A percentile compares a stretch with the other conserved stretches of the same genome.
phyloP scores from a whole-genome alignment of 2,113 vertebrate genomes.

The Sebastes fasciatus region DNA sequence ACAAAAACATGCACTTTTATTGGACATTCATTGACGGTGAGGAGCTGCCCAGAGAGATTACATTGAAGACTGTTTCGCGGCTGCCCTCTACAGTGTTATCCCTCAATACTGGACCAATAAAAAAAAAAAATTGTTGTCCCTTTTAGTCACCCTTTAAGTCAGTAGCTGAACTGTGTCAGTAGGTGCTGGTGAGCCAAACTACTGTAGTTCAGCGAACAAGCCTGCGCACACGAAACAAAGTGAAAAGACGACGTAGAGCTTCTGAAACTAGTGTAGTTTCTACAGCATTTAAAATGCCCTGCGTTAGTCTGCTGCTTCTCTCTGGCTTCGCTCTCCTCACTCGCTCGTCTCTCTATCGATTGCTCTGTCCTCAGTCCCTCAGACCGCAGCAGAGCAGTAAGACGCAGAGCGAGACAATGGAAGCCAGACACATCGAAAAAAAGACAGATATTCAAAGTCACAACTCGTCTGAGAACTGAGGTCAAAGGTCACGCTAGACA shows the following conservation, averaged over 20 bases:
- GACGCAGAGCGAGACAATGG: neutral
- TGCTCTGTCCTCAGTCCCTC: constrained; percentile 15
- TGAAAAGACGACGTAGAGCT: constrained; percentile 5
- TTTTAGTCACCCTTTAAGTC: neutral
- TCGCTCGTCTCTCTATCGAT: constrained; percentile 18
- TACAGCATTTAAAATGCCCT: constrained; percentile 28
- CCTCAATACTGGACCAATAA: neutral
- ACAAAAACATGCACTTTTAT: no score
- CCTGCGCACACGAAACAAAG: neutral
- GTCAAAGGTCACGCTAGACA: constrained; percentile 23
- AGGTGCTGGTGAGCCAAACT: neutral
- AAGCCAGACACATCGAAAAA: constrained; percentile 4
- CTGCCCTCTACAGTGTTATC: no score
- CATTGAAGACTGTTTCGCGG: no score
- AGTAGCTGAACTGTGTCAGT: neutral
- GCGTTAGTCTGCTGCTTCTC: constrained; percentile 4
- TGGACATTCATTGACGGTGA: no score
- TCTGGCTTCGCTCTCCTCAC: neutral
- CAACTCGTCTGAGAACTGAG: constrained; percentile 19
- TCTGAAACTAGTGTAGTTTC: constrained; percentile 5
- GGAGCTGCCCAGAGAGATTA: no score
- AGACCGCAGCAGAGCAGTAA: neutral
- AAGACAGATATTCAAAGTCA: constrained; percentile 28
- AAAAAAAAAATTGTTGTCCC: neutral
- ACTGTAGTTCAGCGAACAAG: neutral